Evolutionary conservation across 2,113 vertebrate genomes (phyloP).

Genomic region (Podarcis muralis): DNA sequence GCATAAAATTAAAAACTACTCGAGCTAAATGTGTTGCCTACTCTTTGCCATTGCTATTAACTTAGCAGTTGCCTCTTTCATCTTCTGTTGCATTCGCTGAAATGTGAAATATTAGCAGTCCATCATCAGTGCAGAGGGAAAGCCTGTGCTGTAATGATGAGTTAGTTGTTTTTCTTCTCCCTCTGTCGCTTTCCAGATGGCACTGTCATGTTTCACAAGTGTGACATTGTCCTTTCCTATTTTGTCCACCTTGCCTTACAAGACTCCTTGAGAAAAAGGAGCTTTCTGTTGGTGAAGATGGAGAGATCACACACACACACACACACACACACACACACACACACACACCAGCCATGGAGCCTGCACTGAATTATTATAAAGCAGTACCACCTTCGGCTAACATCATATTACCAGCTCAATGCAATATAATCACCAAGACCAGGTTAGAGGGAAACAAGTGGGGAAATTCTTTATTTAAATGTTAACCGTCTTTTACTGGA

Average conservation of each 20-base stretch:
- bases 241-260: not conserved
- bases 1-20: slow-evolving; percentile 21
- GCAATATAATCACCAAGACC: not conserved
- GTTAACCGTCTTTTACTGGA: not conserved
- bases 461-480: slow-evolving; percentile 40
- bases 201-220: slow-evolving; percentile 5
- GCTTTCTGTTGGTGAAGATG: not conserved
- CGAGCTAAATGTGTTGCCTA: slow-evolving; percentile 38
- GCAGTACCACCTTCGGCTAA: not conserved
- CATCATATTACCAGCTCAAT: not conserved
- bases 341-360: slow-evolving; percentile 6
- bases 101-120: slow-evolving; percentile 42
- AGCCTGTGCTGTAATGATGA: not conserved
- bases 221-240: not conserved
- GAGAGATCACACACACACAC: not conserved
- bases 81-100: slow-evolving; percentile 47
- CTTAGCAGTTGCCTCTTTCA: slow-evolving; percentile 33
- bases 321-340: slow-evolving; percentile 1
- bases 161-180: not conserved
- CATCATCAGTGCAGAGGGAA: not conserved
- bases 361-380: not conserved
- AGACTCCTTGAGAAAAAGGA: slow-evolving; percentile 15
- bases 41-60: slow-evolving; percentile 26
- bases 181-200: slow-evolving; percentile 11
- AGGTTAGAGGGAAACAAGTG: slow-evolving; percentile 41